Conservation (phyloP, 2,113 vertebrate species). For the Trochalopteron elliotii region DNA sequence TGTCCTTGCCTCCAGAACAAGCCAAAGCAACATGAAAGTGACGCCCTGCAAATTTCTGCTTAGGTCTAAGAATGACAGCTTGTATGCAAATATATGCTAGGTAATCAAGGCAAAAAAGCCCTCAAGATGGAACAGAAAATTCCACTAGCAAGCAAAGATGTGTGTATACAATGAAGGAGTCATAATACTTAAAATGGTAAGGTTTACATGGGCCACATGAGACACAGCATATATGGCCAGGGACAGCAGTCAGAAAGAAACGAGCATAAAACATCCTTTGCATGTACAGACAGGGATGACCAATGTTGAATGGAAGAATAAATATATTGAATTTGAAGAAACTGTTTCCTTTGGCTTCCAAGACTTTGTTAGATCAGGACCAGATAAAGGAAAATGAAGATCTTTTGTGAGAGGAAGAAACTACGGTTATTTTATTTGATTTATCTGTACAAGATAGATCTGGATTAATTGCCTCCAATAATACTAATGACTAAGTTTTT, state of each 20-base stretch:
- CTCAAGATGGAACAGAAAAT: not conserved
- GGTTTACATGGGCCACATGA: not conserved
- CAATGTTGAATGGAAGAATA: not conserved
- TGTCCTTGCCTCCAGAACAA: not conserved
- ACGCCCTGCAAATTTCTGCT: not conserved
- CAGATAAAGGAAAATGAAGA: not conserved
- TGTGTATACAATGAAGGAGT: not conserved
- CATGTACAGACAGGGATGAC: not conserved
- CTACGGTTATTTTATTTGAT: not conserved
- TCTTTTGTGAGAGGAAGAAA: not conserved
- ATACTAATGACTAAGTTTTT: rapidly evolving
- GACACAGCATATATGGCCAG: not conserved
- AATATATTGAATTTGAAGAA: not conserved
- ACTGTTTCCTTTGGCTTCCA: not conserved
- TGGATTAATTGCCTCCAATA: not conserved
- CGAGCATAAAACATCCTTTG: not conserved
- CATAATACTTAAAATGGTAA: rapidly evolving
- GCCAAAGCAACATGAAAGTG: not conserved
- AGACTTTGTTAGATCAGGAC: not conserved
- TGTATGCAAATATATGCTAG: not conserved
- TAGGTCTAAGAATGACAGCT: not conserved
- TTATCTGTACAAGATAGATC: not conserved
- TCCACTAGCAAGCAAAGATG: not conserved
- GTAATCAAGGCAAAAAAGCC: not conserved
- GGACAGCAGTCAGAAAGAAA: not conserved